Base-by-base conservation (phyloP, 2,888 invertebrate genomes). In the Neoaliturus tenellus region DNA sequence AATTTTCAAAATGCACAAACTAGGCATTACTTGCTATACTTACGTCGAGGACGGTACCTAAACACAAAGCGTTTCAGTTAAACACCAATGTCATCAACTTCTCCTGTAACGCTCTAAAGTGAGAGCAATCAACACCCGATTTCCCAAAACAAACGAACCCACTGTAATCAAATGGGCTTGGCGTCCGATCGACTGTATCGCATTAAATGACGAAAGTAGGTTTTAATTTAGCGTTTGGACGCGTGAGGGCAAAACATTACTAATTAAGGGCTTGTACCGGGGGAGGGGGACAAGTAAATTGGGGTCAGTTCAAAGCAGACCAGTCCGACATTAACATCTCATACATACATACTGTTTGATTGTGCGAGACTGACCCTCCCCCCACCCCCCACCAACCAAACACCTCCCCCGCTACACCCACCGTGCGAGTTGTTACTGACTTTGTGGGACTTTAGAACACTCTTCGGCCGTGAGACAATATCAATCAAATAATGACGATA, bases 221-320 rank as follows among this genome's bases (percentile, higher is more conserved):
- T 78, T 78, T 78, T 51, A 78, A 78, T 78, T 78, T 55, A 75
- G 75, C 5, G 23, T 23, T 1, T n/a, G 25, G 28, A 44, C 78
- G 55, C 55, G 55, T 55, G 75, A 75, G 55, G 35, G 78, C 78
- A 33, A 48, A 55, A 78, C 78, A 78, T 78, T 33, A 78, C 78
- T 78, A 78, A 78, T 78, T 78, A 78, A 28, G 44, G 39, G 71
- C 39, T 23, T 20, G 78, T 8, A 31, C 14, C 28, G 51, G 31
- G 55, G n/a, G 14, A 20, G 78, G 78, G 75, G 55, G 1, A 78
- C 78, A 78, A 78, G 78, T 55, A 51, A 78, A 78, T 78, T 55
- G 78, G 78, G 78, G 78, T 78, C 78, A 78, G 78, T 78, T 78
- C 78, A 78, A 78, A 78, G 78, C 78, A 20, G 35, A 55, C 51